Conservation (phyloP, 2,888 invertebrate species). For the Drosophila robusta region DNA sequence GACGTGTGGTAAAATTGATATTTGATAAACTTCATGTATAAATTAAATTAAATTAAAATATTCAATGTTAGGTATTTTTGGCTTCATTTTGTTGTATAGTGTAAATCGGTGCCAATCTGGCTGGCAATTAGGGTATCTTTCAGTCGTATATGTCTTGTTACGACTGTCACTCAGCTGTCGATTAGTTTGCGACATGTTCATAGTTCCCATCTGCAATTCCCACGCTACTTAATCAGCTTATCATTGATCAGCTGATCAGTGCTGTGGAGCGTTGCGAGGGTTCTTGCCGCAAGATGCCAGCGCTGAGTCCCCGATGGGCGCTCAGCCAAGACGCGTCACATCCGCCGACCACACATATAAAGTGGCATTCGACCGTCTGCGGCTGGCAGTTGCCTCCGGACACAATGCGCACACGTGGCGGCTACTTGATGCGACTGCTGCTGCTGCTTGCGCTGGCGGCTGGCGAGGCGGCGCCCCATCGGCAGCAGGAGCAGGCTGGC, state of each 20-base stretch:
- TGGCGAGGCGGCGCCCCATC: slow-evolving; percentile 1
- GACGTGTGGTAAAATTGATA: no score
- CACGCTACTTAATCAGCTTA: neutral
- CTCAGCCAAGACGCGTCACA: slow-evolving; percentile 65
- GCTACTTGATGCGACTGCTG: slow-evolving; percentile 25
- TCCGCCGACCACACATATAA: slow-evolving; percentile 65
- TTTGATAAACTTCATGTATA: no score
- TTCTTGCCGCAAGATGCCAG: slow-evolving; percentile 36
- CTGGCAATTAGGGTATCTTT: neutral
- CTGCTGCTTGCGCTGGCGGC: neutral
- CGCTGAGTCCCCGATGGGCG: slow-evolving; percentile 55
- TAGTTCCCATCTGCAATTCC: slow-evolving; percentile 17
- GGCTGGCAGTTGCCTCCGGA: neutral
- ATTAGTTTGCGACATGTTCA: no score
- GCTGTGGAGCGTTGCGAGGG: slow-evolving; percentile 5
- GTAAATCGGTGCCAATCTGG: no score
- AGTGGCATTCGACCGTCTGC: slow-evolving; percentile 11
- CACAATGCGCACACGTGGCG: slow-evolving; percentile 44
- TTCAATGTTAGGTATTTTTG: no score
- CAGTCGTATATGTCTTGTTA: neutral
- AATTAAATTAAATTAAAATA: no score
- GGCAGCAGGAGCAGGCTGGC: neutral
- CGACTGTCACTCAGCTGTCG: neutral
- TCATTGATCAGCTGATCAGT: slow-evolving; percentile 2
- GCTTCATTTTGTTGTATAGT: no score